These are phyloP conservation scores for Seladonia tumulorum DNA, from an alignment of 2,888 invertebrate genomes.

Conservation along the genomic window DNA sequence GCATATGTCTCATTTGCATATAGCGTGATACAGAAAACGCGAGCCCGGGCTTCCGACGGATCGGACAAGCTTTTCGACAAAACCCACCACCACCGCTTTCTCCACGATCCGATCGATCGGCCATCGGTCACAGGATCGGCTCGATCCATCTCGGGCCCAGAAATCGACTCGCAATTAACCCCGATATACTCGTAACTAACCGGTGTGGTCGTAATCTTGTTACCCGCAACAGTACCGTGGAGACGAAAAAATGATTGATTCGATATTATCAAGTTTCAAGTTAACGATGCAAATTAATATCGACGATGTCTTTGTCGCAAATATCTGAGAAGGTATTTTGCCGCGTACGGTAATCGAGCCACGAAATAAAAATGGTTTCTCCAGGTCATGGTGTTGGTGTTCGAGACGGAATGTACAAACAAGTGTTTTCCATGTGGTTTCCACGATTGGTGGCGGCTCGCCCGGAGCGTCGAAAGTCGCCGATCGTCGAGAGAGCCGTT, in stretches of 20 bases:
- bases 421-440: not conserved
- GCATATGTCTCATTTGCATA: slow-evolving; percentile 81
- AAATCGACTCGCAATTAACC: not conserved
- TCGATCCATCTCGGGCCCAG: not conserved
- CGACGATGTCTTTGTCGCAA: not conserved
- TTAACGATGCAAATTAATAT: not conserved
- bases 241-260: not conserved
- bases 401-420: not conserved
- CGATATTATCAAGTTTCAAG: not conserved
- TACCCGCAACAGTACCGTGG: not conserved
- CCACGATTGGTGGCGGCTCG: not conserved
- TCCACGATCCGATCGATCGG: not conserved
- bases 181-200: not conserved
- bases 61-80: slow-evolving; percentile 69
- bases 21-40: slow-evolving; percentile 77
- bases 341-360: not conserved
- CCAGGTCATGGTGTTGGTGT: not conserved
- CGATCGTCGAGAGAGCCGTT: not conserved
- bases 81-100: slow-evolving; percentile 27
- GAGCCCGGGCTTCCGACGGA: slow-evolving; percentile 70
- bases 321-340: not conserved
- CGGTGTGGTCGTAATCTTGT: not conserved
- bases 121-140: not conserved
- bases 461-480: slow-evolving; percentile 2
- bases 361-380: not conserved